These are phyloP conservation scores for Thysanoteuthis rhombus DNA, from an alignment of 2,888 invertebrate species.

Conservation along the genomic window DNA sequence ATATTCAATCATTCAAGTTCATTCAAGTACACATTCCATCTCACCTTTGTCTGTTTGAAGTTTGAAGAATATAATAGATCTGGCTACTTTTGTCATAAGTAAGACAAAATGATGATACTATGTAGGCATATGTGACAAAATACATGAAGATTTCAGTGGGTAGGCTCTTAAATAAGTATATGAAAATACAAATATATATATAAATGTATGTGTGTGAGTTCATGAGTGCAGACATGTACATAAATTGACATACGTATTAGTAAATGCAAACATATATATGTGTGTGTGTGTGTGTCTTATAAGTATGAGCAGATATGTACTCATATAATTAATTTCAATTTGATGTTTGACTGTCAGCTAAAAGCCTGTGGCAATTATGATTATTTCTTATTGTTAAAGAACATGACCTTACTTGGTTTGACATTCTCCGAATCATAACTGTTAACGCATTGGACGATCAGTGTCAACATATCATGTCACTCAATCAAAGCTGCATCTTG, in stretches of 20 bases:
- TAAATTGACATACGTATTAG: too few species aligned
- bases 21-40: neutral
- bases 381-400: neutral
- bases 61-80: neutral
- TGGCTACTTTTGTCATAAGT: neutral
- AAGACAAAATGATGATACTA: neutral
- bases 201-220: neutral
- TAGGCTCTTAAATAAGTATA: neutral
- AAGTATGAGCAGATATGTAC: neutral
- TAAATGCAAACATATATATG: neutral
- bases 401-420: neutral
- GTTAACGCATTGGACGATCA: neutral
- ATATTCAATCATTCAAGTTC: neutral
- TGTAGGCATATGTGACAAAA: neutral
- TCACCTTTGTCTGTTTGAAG: neutral
- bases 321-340: neutral
- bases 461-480: neutral
- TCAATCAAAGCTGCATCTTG: neutral
- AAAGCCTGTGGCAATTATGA: neutral
- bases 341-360: neutral
- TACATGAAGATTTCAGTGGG: neutral
- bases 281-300: neutral
- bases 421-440: neutral
- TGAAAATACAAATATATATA: neutral
- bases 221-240: too few species aligned